phyloP scores from a whole-genome alignment of 92 coral and sea anemone genomes.

The Parazoanthus atlanticus region DNA sequence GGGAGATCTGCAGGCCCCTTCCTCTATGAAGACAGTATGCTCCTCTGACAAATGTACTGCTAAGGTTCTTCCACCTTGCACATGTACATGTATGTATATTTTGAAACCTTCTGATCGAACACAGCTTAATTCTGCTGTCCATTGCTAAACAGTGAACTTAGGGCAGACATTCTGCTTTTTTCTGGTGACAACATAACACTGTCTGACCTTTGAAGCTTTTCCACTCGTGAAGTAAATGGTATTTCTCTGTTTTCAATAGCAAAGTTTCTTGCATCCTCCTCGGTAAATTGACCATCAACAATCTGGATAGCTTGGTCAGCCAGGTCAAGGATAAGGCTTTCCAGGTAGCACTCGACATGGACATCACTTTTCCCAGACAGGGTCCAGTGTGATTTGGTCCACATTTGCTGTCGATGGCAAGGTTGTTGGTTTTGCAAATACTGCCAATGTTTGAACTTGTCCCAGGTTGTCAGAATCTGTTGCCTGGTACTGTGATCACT shows the following conservation, averaged over 20 bases:
- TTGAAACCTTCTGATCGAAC: not conserved
- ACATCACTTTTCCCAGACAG: slow-evolving; percentile 51
- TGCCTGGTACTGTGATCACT: slow-evolving; percentile 55
- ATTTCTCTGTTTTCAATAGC: slow-evolving; percentile 59
- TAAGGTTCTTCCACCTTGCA: not conserved
- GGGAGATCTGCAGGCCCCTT: no score
- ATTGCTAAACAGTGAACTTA: slow-evolving; percentile 5
- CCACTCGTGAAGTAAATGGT: slow-evolving; percentile 56
- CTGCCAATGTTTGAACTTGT: slow-evolving; percentile 52
- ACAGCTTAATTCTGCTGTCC: not conserved
- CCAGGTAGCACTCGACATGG: slow-evolving; percentile 68
- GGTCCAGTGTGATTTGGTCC: slow-evolving; percentile 49
- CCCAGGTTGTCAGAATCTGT: slow-evolving; percentile 59
- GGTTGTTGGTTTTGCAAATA: not conserved
- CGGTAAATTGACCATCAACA: slow-evolving; percentile 60
- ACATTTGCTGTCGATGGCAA: slow-evolving; percentile 43
- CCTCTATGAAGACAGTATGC: no score
- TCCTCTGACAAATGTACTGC: no score
- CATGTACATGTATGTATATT: not conserved
- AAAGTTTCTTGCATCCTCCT: slow-evolving; percentile 32
- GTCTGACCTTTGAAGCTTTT: slow-evolving; percentile 16
- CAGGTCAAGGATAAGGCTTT: slow-evolving; percentile 63
- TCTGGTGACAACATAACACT: not conserved
- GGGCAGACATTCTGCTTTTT: slow-evolving; percentile 3
- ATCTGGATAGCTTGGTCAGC: slow-evolving; percentile 64